Percentiles rank a stretch among this genome's conserved stretches.
Evolutionary conservation across 2,113 vertebrate genomes (phyloP).

Genomic region (Mus spicilegus): DNA sequence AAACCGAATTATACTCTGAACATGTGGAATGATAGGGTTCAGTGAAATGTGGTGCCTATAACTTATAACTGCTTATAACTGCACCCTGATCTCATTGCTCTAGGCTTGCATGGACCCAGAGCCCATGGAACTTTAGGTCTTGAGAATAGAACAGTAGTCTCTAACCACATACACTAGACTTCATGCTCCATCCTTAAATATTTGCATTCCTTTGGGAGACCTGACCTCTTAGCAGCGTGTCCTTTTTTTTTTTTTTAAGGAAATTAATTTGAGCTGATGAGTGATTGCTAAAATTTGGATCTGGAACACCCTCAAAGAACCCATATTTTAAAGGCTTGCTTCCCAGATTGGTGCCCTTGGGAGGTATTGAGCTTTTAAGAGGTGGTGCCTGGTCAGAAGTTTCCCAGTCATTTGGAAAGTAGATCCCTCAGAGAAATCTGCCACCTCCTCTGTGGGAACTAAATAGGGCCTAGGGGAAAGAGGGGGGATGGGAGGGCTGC

Average conservation of each 20-base stretch:
- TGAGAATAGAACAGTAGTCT: neutral
- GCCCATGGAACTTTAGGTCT: neutral
- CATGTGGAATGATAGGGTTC: neutral
- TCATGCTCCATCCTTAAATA: neutral
- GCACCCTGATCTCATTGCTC: neutral
- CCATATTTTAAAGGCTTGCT: neutral
- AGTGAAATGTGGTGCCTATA: neutral
- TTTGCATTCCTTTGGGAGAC: neutral
- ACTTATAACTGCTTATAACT: neutral
- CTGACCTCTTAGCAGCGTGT: neutral
- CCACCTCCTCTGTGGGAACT: too few relatives aligned
- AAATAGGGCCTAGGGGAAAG: too few relatives aligned
- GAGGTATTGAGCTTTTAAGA: neutral
- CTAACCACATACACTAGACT: neutral
- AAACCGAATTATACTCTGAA: slow-evolving; percentile 43
- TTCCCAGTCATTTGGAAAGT: neutral
- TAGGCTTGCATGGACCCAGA: neutral
- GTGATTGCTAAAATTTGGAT: neutral
- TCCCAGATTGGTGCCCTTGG: neutral
- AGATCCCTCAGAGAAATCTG: neutral
- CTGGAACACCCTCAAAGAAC: neutral
- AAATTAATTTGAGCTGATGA: neutral
- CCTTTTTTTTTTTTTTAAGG: neutral
- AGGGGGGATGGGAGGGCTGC: too few relatives aligned
- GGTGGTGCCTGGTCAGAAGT: neutral